A percentile compares a stretch with the other conserved stretches of the same genome.
Conservation (phyloP, 1,140 invertebrate species). For the Polypedilum pembai region DNA sequence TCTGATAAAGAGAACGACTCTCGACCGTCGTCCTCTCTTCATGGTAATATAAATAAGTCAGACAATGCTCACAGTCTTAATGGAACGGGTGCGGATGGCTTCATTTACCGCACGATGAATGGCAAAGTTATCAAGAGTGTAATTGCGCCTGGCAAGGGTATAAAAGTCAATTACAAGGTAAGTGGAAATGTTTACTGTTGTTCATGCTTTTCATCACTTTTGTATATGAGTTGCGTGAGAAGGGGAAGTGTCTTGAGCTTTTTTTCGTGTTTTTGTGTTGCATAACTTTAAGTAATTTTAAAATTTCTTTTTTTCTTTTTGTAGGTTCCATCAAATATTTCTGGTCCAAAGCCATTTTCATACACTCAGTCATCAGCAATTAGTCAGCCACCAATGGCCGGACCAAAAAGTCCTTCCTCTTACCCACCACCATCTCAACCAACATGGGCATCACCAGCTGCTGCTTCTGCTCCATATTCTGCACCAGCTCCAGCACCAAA, state of each 20-base stretch:
- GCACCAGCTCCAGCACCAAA: not conserved
- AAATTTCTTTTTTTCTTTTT: not conserved
- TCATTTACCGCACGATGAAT: conserved; percentile 40
- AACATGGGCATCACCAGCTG: conserved; percentile 28
- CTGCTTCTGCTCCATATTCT: not conserved
- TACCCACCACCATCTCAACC: conserved; percentile 36
- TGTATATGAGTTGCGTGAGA: not conserved
- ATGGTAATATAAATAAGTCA: not conserved
- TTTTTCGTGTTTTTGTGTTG: conserved; percentile 18
- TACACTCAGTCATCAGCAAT: conserved; percentile 3
- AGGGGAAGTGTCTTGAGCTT: not conserved
- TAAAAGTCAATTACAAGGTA: conserved; percentile 39
- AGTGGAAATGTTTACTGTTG: conserved; percentile 29
- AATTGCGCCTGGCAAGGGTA: conserved; percentile 41
- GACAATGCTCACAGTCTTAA: not conserved
- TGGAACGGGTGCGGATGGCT: conserved; percentile 21
- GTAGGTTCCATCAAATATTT: conserved; percentile 20
- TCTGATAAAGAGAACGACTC: conserved; percentile 24
- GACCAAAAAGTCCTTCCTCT: conserved; percentile 41
- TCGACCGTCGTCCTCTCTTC: not conserved
- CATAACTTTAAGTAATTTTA: not conserved
- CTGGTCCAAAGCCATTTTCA: conserved; percentile 37
- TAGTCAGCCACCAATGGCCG: conserved; percentile 34
- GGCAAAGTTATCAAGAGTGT: conserved; percentile 43
- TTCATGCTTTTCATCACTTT: not conserved